These are phyloP conservation scores for Turritopsis dohrnii DNA, from an alignment of 30 jellyfish, hydroid and myxozoan genomes.

Conservation along the genomic window DNA sequence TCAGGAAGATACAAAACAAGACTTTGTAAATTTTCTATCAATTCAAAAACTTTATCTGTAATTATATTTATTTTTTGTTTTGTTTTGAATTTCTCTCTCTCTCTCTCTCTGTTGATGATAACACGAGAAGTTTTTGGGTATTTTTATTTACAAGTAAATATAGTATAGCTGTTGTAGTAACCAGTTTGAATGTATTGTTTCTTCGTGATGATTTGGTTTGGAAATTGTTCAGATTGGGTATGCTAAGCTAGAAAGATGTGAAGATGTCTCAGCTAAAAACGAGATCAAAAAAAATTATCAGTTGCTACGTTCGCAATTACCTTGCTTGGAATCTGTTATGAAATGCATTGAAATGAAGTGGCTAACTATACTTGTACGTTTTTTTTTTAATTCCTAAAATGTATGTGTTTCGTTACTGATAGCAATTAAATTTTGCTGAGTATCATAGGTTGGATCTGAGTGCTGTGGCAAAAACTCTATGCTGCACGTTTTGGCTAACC, in stretches of 20 bases:
- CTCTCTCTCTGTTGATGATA: neutral
- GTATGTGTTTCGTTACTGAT: neutral
- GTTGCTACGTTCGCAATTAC: constrained; percentile 49
- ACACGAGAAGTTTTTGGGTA: too few relatives aligned
- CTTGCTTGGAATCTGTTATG: constrained; percentile 56
- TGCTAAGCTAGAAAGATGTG: constrained; percentile 19
- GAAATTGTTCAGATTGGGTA: constrained; percentile 58
- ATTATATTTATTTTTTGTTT: neutral
- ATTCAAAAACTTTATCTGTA: constrained; percentile 36
- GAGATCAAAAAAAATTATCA: neutral
- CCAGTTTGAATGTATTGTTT: too few relatives aligned
- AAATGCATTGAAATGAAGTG: constrained; percentile 94
- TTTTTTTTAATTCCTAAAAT: neutral
- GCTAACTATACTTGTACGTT: constrained; percentile 63
- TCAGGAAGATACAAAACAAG: constrained; percentile 28
- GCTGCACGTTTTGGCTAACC: constrained; percentile 46
- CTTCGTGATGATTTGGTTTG: too few relatives aligned
- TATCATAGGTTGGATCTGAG: constrained; percentile 72
- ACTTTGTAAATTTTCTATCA: constrained; percentile 41
- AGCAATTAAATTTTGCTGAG: neutral
- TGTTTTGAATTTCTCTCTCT: neutral
- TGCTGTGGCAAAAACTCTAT: constrained; percentile 71
- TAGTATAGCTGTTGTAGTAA: too few relatives aligned
- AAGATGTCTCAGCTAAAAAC: neutral
- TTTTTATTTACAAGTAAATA: neutral